A percentile compares a stretch with the other conserved stretches of the same genome.
Conservation (phyloP, 2,888 invertebrate genomes). For the Drosophila fungiperda region DNA sequence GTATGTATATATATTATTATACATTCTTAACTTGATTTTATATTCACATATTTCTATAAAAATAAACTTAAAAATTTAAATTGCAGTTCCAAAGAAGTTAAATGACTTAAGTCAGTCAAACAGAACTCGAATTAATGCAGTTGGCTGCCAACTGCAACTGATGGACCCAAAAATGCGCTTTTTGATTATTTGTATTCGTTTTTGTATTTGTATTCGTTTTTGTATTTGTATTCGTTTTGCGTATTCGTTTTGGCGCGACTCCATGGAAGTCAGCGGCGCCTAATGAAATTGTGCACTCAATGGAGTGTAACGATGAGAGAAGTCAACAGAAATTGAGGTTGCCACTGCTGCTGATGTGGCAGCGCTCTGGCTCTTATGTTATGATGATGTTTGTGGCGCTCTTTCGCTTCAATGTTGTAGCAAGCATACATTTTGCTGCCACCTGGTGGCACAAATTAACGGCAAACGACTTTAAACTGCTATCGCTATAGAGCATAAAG, state of each 20-base stretch:
- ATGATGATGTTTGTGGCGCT: conserved; percentile 43
- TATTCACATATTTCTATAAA: too few relatives aligned
- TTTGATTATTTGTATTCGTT: neutral
- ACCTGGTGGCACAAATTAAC: conserved; percentile 72
- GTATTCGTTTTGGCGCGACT: neutral
- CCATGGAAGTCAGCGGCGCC: conserved; percentile 52
- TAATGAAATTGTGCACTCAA: conserved; percentile 80
- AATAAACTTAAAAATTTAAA: too few relatives aligned
- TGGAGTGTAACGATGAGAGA: conserved; percentile 77
- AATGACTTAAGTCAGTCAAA: neutral
- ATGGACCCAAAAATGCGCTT: neutral
- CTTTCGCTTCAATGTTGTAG: conserved; percentile 60
- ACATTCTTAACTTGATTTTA: too few relatives aligned
- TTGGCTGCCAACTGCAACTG: conserved; percentile 7
- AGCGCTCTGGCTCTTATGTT: conserved; percentile 57
- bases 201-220: neutral
- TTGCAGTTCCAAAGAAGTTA: neutral
- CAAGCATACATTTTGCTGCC: conserved; percentile 43
- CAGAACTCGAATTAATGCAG: neutral
- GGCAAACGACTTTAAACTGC: conserved; percentile 75
- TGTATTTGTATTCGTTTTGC: neutral
- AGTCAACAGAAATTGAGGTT: conserved; percentile 76
- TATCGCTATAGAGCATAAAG: conserved; percentile 69
- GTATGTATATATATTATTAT: too few relatives aligned
- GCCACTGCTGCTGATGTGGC: conserved; percentile 57